Base-by-base conservation (phyloP, 2,888 invertebrate species). In the Leucozona laternaria region DNA sequence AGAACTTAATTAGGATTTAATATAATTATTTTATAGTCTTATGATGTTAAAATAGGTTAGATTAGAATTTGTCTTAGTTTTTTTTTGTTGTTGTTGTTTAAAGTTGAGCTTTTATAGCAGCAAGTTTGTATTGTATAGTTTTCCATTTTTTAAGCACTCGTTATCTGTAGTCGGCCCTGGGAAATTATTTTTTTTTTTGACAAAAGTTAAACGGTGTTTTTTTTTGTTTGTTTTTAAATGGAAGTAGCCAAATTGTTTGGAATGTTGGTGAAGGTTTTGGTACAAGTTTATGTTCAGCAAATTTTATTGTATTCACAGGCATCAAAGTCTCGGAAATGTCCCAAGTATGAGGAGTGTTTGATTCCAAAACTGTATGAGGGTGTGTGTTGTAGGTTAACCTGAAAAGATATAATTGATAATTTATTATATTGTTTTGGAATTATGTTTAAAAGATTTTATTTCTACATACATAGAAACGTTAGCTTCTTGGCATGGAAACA, bases 361-460 rank as follows among this genome's bases (percentile, higher is more conserved):
- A 97, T 97, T 88, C 97, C 97, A 90, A 97, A 97, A 87, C 96
- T 96, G 90, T 95, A 95, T 45, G 95, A 94, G 79, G 95, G 95
- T 88, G 95, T 93, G 89, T 94, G 93, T 88, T 95, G 95, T 85
- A 95, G 93, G 88, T 94, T 93, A 72, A 95, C 94, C 96, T 96
- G 91, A 85, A 85, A 93, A 92, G 88, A 88, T 28, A 28, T 28
- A 28, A 28, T 28, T 28, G 6, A 5, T 28, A 4, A 28, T 40
- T 28, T 10, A n/a, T 25, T 37, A 28, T 37, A 10, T 28, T 20
- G 25, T 28, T 8, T 55, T 55, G 25, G 8, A 28, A 15, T 20
- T 11, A 13, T 0, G 8, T 6, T 13, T 1, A n/a, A n/a, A 43
- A 13, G n/a, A 13, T 4, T 4, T 13, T 37, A 37, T 13, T 4